These are phyloP conservation scores for Caenorhabditis tropicalis DNA, from an alignment of 1,140 invertebrate species.

Conservation along the genomic window DNA sequence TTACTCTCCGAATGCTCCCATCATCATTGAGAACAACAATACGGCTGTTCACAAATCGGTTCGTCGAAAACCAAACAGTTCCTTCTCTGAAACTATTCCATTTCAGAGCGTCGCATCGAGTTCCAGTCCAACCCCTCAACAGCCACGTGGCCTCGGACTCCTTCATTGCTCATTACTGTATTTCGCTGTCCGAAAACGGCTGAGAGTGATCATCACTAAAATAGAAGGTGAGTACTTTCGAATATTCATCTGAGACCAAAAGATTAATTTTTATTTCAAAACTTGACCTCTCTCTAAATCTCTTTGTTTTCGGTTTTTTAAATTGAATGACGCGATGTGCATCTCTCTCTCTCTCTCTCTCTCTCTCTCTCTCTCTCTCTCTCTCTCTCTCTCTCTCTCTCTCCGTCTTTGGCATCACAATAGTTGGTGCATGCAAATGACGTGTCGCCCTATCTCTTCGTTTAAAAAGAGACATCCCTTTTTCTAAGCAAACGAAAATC, in stretches of 20 bases:
- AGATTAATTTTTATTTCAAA: too few relatives aligned
- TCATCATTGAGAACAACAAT: constrained; percentile 27
- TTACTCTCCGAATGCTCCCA: constrained; percentile 51
- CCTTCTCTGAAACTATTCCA: background rate
- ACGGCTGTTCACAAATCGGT: constrained; percentile 2
- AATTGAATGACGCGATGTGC: background rate
- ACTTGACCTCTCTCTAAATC: background rate
- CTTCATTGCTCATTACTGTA: constrained; percentile 70
- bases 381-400: too few relatives aligned
- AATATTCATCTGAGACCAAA: background rate
- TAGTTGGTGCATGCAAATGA: constrained; percentile 7
- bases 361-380: too few relatives aligned
- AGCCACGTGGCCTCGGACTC: constrained; percentile 68
- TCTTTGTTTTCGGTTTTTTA: background rate
- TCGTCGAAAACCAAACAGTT: background rate
- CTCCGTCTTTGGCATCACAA: background rate
- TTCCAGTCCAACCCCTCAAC: constrained; percentile 53
- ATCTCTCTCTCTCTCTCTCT: too few relatives aligned
- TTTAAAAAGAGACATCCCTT: background rate
- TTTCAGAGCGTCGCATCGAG: constrained; percentile 59
- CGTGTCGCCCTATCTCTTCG: background rate
- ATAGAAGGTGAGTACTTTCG: constrained; percentile 65
- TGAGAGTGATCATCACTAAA: constrained; percentile 67
- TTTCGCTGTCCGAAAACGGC: constrained; percentile 70
- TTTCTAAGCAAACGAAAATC: too few relatives aligned